phyloP scores from a whole-genome alignment of 2,113 vertebrate species.

The Oenanthe oenanthe region DNA sequence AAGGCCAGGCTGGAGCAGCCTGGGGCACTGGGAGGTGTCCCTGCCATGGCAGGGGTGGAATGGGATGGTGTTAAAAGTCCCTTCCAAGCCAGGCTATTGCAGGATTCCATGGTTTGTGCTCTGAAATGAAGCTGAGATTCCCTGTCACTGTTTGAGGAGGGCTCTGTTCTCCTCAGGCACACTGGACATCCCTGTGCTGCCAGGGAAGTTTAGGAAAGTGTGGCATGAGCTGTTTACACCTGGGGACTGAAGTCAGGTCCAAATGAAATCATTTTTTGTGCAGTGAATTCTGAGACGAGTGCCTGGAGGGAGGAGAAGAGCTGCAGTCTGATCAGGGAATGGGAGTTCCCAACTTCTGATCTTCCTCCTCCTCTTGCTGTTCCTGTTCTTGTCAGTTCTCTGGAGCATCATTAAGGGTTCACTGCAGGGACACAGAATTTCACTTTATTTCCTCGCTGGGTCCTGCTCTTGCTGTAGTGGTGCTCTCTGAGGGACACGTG shows the following conservation, averaged over 20 bases:
- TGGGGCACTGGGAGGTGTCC: not conserved
- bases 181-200: not conserved
- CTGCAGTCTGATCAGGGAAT: fast-evolving
- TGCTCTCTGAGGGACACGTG: not conserved
- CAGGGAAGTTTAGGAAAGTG: not conserved
- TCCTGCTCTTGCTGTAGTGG: not conserved
- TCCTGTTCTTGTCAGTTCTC: not conserved
- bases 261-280: fast-evolving
- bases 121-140: not conserved
- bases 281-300: not conserved
- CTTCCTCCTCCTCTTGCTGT: not conserved
- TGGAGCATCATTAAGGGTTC: not conserved
- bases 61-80: fast-evolving
- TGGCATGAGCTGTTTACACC: not conserved
- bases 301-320: not conserved
- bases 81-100: not conserved
- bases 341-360: not conserved
- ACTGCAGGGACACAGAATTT: not conserved
- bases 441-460: not conserved
- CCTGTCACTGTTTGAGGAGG: not conserved
- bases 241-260: not conserved
- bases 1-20: not conserved
- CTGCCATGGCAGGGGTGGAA: not conserved
- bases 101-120: not conserved
- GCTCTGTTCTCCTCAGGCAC: not conserved